Percentiles rank a stretch among this genome's conserved stretches.
Conservation (phyloP, 30 jellyfish, hydroid and myxozoan species). For the Rhopilema esculentum region DNA sequence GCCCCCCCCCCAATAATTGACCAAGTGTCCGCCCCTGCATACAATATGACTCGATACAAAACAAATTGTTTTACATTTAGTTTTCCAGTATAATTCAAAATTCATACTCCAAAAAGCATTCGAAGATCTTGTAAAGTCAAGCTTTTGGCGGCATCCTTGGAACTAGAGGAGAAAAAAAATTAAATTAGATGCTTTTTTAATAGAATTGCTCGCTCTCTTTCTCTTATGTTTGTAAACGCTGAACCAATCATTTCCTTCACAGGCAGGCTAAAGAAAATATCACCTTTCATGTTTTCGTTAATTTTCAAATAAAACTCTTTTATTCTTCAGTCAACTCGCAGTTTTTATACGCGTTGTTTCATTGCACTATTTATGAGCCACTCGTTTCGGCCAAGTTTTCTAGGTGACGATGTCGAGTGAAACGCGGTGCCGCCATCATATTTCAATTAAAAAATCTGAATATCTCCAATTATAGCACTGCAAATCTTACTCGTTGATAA, state of each 20-base stretch:
- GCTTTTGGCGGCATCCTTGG: slow-evolving; percentile 16
- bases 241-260: background rate
- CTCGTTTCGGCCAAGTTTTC: background rate
- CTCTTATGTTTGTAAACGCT: background rate
- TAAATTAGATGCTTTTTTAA: background rate
- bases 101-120: slow-evolving; percentile 35
- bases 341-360: background rate
- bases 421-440: no score
- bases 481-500: background rate
- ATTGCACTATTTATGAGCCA: background rate
- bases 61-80: background rate
- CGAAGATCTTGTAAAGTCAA: slow-evolving; percentile 16
- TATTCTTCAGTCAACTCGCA: background rate
- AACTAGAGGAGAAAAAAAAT: background rate
- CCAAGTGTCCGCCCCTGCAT: no score
- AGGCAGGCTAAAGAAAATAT: background rate
- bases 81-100: background rate
- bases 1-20: no score
- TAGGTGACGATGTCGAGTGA: no score
- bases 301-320: background rate
- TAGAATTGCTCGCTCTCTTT: background rate
- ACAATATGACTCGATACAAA: background rate
- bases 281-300: background rate
- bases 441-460: no score
- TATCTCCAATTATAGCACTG: no score